Conservation (phyloP, 2,113 vertebrate genomes). For the Stigmatopora argus region DNA sequence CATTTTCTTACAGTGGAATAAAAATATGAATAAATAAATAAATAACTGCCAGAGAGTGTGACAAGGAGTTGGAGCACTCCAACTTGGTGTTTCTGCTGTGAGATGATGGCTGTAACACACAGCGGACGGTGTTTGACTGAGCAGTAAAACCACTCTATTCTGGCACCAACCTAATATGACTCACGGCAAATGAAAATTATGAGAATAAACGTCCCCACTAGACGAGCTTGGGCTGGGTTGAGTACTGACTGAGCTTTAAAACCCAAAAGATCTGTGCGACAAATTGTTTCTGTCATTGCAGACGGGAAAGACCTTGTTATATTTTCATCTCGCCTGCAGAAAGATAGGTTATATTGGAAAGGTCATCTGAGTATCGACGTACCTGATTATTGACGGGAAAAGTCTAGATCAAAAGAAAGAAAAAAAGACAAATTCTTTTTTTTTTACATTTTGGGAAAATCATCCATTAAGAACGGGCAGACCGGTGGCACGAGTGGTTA, state of each 20-base stretch:
- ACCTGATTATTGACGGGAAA: background rate
- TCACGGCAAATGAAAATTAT: conserved; percentile 41
- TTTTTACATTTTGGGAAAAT: background rate
- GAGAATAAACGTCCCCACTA: conserved; percentile 16
- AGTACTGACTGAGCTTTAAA: background rate
- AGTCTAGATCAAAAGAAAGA: conserved; percentile 3
- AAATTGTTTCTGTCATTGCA: background rate
- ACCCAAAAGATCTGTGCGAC: conserved; percentile 9
- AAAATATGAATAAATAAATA: conserved; percentile 34
- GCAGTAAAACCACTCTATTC: conserved; percentile 54
- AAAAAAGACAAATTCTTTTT: conserved; percentile 13
- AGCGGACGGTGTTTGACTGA: conserved; percentile 54
- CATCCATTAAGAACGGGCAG: too few species aligned
- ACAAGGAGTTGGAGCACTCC: conserved; percentile 66
- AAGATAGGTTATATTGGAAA: conserved; percentile 2
- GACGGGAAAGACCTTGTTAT: conserved; percentile 1
- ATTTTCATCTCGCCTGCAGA: background rate
- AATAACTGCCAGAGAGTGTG: conserved; percentile 60
- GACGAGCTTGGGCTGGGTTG: conserved; percentile 28
- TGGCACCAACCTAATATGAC: conserved; percentile 51
- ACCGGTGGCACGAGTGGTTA: too few species aligned
- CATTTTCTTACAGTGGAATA: conserved; percentile 58
- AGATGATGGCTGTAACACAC: conserved; percentile 58
- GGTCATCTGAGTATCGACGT: background rate
- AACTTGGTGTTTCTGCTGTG: conserved; percentile 61